phyloP scores from a whole-genome alignment of 1,140 invertebrate species.

The Cyphomyrmex costatus region DNA sequence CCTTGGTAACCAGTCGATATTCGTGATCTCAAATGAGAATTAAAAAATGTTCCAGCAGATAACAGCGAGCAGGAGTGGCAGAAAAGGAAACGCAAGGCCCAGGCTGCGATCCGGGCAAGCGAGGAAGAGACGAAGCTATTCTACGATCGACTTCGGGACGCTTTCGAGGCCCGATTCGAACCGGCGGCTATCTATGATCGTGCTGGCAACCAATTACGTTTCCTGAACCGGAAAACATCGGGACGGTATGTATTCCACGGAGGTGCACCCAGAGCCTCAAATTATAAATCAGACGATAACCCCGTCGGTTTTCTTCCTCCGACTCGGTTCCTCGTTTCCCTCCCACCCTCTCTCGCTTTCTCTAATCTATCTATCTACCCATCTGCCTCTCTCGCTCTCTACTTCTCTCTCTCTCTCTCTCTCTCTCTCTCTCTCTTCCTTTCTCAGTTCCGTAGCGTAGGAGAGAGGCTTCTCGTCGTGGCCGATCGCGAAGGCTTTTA shows the following conservation, averaged over 20 bases:
- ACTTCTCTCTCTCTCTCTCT: constrained; percentile 70
- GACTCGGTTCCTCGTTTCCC: constrained; percentile 62
- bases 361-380: constrained; percentile 62
- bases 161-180: constrained; percentile 70
- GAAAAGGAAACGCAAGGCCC: constrained; percentile 27
- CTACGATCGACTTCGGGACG: constrained; percentile 45
- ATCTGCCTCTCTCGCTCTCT: constrained; percentile 57
- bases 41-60: constrained; percentile 71
- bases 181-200: constrained; percentile 81
- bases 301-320: constrained; percentile 73
- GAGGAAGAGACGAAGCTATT: constrained; percentile 36
- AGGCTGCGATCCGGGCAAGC: constrained; percentile 21
- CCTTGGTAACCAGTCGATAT: constrained; percentile 56
- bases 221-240: constrained; percentile 84
- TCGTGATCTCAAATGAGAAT: constrained; percentile 64
- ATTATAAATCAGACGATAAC: constrained; percentile 85
- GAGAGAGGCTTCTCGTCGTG: constrained; percentile 66
- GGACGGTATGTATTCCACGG: constrained; percentile 71
- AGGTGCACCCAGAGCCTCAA: constrained; percentile 78
- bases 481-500: constrained; percentile 84
- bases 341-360: constrained; percentile 60
- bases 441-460: constrained; percentile 30
- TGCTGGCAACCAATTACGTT: constrained; percentile 85
- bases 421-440: constrained; percentile 66
- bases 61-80: constrained; percentile 53